Evolutionary conservation across 2,113 vertebrate species (phyloP), one percentile per base, ranked within the genome.

Genomic region (Lasiurus borealis): DNA sequence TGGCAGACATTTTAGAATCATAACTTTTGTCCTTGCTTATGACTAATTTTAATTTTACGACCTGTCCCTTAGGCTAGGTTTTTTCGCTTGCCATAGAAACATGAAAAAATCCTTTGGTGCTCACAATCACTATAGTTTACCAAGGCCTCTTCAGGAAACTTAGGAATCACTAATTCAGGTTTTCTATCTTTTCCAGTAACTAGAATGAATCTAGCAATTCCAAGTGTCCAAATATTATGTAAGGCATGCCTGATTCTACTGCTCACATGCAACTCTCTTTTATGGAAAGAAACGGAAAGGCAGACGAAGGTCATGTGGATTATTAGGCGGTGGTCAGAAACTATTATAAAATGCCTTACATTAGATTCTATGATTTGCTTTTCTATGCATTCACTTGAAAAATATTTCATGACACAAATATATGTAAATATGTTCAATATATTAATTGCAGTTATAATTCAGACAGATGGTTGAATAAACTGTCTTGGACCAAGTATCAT

Each of bases 381-480:
- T 91, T 77, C 66, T 66, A 1, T 50, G 46, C 16, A 50, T 36
- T 88, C 64, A 29, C 19, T 23, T 85, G 40, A 84, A 96, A 94
- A 86, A 46, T 40, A 48, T 75, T 96, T 94, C 13, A 69, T 92
- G 46, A 75, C 50, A 84, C 81, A 85, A 95, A 92, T 78, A 69
- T 34, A 68, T 52, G 7, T 62, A 73, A 85, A 59, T 85, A 80
- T 75, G 31, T 80, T 85, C 27, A 69, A 21, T 78, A 75, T 83
- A 50, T 68, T 83, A 85, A 90, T 86, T 25, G 3, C 31, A 52
- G 40, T 86, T 96, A 66, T 93, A 44, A 91, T 97, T 86, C 64
- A 69, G 89, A 87, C 6, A 94, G 85, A 87, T 85, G 31, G 77
- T 89, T 66, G 8, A 92, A 62, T 88, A 64, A 89, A 85, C 80